Base-by-base conservation (phyloP, 1,140 invertebrate species). In the Forficula auricularia region DNA sequence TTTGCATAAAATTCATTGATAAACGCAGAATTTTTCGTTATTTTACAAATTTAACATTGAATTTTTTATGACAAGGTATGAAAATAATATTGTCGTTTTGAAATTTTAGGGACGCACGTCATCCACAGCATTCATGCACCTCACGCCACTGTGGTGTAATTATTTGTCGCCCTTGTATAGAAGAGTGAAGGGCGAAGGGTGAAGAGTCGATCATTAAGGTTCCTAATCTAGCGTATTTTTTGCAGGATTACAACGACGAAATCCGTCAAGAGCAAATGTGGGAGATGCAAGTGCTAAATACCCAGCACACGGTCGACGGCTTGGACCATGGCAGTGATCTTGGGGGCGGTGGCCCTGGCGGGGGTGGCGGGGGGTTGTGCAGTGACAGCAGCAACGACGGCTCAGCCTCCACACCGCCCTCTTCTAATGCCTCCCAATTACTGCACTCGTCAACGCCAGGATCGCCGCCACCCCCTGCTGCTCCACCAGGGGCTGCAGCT, bases 241-340 rank as follows among this genome's bases (percentile, higher is more conserved):
- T 54, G 8, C 57, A 79, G 75, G 77, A 81, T 55, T 82, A 82
- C 66, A 86, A 86, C 59, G 83, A 87, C 53, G 82, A 84, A 50
- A 87, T 86, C 47, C 60, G 81, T 44, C 80, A 84, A 55, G 79
- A 85, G 55, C 82, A 86, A 57, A 79, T 85, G 71, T 71, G 81
- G 63, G 81, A 85, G 58, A 79, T 85, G 79, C 79, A 81, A 58
- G 73, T 77, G 36, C 64, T 82, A 49, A 70, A 62, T 35, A 64
- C 64, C 12, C 60, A 37, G 52, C 52, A 27, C 49, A 30, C n/a
- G n/a, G 32, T 19, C 19, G 18, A 38, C 15, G 12, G 31, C 38
- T 31, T 30, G 16, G 44, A 35, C 16, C 40, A 39, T 13, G 38
- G 36, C 20, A 31, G 47, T 40, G 31, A 44, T 18, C 18, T 2